A percentile compares a stretch with the other conserved stretches of the same genome.
phyloP scores from a whole-genome alignment of 2,113 vertebrate species.

The Tursiops truncatus region DNA sequence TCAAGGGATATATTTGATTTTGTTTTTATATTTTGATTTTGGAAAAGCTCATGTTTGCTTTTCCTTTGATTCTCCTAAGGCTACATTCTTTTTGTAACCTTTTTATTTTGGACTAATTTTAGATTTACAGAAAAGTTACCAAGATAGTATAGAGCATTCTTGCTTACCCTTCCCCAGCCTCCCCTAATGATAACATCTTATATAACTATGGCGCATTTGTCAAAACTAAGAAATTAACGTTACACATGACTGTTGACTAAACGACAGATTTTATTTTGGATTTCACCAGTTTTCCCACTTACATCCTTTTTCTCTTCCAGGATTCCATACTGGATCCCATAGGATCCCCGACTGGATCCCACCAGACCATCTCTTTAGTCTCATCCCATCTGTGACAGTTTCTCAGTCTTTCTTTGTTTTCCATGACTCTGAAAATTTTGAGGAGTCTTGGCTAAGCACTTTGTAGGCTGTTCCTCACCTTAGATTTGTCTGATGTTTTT shows the following conservation, averaged over 20 bases:
- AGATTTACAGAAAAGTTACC: neutral
- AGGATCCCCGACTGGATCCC: neutral
- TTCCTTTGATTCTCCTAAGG: neutral
- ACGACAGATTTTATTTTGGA: neutral
- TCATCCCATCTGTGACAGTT: neutral
- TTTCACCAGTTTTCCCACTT: neutral
- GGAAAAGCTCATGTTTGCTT: neutral
- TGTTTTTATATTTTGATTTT: too few species aligned
- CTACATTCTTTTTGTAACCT: neutral
- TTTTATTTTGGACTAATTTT: neutral
- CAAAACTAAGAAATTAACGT: neutral
- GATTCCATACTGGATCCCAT: neutral
- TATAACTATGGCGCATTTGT: neutral
- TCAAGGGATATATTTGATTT: neutral
- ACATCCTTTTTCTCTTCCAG: neutral
- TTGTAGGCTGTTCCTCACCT: neutral
- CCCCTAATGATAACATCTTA: neutral
- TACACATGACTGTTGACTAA: neutral
- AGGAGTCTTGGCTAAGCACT: neutral
- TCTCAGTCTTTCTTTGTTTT: neutral
- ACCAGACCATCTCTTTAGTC: neutral
- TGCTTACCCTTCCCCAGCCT: neutral
- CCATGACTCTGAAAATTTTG: neutral
- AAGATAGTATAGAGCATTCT: neutral
- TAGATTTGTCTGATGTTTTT: neutral